phyloP scores from a whole-genome alignment of 2,113 vertebrate genomes.

The Oreotrochilus melanogaster region DNA sequence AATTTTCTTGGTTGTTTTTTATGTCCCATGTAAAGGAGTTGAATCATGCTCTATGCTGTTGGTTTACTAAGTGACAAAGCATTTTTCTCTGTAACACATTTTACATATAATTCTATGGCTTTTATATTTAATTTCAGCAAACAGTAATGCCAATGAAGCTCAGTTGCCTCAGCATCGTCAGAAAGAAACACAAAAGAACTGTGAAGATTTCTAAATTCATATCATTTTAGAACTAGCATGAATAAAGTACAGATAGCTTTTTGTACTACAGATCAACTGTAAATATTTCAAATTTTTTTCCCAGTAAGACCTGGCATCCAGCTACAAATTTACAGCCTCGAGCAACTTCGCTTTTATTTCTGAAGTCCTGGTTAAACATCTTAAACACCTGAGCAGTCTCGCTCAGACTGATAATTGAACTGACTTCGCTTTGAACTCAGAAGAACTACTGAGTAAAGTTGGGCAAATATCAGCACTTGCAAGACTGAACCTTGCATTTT shows the following conservation, averaged over 20 bases:
- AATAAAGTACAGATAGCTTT: not conserved
- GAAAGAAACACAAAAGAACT: slow-evolving; percentile 14
- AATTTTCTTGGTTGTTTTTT: slow-evolving; percentile 4
- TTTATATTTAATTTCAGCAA: slow-evolving; percentile 10
- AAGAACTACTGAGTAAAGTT: not conserved
- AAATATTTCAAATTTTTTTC: slow-evolving; percentile 9
- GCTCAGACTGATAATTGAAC: not conserved
- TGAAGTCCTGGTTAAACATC: not conserved
- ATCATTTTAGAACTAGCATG: not conserved
- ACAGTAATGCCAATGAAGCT: not conserved
- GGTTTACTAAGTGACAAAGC: slow-evolving; percentile 23
- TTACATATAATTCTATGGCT: not conserved
- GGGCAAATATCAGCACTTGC: not conserved
- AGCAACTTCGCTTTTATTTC: not conserved
- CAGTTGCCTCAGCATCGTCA: not conserved
- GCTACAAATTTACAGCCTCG: not conserved
- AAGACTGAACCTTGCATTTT: not conserved
- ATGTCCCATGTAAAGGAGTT: not conserved
- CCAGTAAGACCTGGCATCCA: not conserved
- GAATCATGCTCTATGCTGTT: not conserved
- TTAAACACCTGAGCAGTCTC: not conserved
- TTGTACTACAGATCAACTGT: not conserved
- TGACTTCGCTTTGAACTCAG: not conserved
- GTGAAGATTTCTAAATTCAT: not conserved
- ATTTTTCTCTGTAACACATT: slow-evolving; percentile 29